phyloP scores from a whole-genome alignment of 2,888 invertebrate genomes.

The Aporophyla nigra region DNA sequence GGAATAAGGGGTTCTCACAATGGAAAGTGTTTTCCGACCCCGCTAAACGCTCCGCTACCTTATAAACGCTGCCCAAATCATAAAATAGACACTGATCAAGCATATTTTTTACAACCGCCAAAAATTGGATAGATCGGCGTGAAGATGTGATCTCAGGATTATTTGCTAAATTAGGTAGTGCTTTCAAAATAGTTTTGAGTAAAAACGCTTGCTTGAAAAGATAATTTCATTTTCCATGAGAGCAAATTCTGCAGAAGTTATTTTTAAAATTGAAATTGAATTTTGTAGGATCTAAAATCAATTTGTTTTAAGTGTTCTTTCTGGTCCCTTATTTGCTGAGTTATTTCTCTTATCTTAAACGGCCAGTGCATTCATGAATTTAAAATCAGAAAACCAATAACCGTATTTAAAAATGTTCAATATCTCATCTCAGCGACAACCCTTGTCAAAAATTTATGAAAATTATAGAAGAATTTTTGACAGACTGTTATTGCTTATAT shows the following conservation, averaged over 20 bases:
- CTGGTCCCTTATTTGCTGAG: background rate
- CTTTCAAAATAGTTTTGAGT: constrained; percentile 12
- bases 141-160: constrained; percentile 27
- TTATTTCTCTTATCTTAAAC: constrained; percentile 3
- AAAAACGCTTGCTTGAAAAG: constrained; percentile 30
- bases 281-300: constrained; percentile 17
- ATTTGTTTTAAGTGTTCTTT: constrained; percentile 27
- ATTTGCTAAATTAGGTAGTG: constrained; percentile 4
- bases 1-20: no score
- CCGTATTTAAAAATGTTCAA: no score
- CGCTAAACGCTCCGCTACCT: constrained; percentile 18
- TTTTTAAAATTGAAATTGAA: constrained; percentile 31
- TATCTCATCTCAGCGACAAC: no score
- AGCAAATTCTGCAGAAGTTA: constrained; percentile 6
- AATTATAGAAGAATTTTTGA: no score
- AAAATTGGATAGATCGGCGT: constrained; percentile 54
- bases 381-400: background rate
- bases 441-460: no score
- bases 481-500: no score
- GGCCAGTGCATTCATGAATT: background rate
- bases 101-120: constrained; percentile 67
- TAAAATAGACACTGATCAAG: constrained; percentile 54
- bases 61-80: background rate
- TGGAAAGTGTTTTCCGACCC: background rate
- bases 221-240: constrained; percentile 20